Percentiles rank a stretch among this genome's conserved stretches.
These are phyloP conservation scores for Pangasius mekongensis DNA, from an alignment of 2,797 vertebrate species.

Conservation along the genomic window DNA sequence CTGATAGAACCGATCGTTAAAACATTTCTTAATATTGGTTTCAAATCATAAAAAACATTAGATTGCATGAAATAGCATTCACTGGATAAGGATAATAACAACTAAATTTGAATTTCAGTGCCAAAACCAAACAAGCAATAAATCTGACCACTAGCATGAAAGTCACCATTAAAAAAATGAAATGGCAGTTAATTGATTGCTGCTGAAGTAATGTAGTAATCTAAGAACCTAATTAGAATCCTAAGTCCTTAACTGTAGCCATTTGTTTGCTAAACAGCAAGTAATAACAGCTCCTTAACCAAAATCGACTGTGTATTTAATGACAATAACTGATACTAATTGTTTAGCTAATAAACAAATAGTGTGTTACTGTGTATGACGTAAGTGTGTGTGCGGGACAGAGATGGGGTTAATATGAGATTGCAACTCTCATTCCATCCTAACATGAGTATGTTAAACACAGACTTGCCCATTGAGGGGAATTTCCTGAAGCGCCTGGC, in stretches of 20 bases:
- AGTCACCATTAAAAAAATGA: not conserved
- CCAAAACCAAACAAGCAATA: not conserved
- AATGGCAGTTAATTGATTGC: not conserved
- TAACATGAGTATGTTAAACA: not conserved
- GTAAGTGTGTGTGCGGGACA: not conserved
- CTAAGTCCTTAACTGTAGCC: not conserved
- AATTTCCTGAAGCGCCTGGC: conserved; percentile 50
- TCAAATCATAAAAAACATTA: not conserved
- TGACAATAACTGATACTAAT: not conserved
- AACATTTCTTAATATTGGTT: not conserved
- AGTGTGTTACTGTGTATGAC: not conserved
- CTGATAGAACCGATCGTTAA: not conserved
- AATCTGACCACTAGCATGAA: not conserved
- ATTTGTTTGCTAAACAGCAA: not conserved
- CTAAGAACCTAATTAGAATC: not conserved
- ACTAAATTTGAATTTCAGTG: not conserved
- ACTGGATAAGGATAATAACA: not conserved
- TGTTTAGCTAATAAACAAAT: not conserved
- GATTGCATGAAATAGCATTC: not conserved
- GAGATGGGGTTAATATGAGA: not conserved
- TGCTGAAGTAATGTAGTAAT: not conserved
- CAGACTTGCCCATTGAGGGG: conserved; percentile 8
- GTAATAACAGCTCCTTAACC: not conserved
- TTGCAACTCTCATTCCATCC: not conserved
- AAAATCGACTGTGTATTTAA: not conserved